A percentile compares a stretch with the other conserved stretches of the same genome.
phyloP scores from a whole-genome alignment of 2,113 vertebrate species.

The Bufo bufo region DNA sequence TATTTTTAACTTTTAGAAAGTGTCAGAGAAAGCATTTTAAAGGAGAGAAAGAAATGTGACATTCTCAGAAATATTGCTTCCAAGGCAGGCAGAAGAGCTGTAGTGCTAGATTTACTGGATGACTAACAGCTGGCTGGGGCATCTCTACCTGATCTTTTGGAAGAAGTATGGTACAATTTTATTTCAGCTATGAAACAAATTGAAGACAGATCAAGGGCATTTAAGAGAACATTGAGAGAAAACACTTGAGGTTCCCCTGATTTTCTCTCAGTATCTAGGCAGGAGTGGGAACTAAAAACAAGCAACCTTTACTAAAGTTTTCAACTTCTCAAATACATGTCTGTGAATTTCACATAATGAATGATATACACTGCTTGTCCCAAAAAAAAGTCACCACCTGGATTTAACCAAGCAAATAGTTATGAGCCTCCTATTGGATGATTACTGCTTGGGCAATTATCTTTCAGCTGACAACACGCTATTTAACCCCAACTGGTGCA shows the following conservation, averaged over 20 bases:
- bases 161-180: constrained; percentile 35
- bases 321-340: not conserved
- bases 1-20: constrained; percentile 9
- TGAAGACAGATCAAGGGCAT: constrained; percentile 48
- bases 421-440: no score
- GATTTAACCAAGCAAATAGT: no score
- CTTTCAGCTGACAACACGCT: no score
- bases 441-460: no score
- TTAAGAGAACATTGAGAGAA: constrained; percentile 19
- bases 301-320: not conserved
- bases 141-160: constrained; percentile 8
- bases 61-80: constrained; percentile 31
- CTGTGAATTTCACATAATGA: not conserved
- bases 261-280: not conserved
- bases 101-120: constrained; percentile 30
- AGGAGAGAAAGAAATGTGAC: constrained; percentile 16
- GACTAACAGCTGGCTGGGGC: constrained; percentile 24
- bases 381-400: no score
- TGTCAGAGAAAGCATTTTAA: constrained; percentile 14
- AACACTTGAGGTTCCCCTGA: not conserved
- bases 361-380: no score
- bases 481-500: no score
- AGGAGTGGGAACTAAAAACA: not conserved
- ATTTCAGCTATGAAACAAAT: constrained; percentile 40
- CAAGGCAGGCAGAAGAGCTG: constrained; percentile 14